These are phyloP conservation scores for Saxicola maurus DNA, from an alignment of 2,797 vertebrate species.

Conservation along the genomic window DNA sequence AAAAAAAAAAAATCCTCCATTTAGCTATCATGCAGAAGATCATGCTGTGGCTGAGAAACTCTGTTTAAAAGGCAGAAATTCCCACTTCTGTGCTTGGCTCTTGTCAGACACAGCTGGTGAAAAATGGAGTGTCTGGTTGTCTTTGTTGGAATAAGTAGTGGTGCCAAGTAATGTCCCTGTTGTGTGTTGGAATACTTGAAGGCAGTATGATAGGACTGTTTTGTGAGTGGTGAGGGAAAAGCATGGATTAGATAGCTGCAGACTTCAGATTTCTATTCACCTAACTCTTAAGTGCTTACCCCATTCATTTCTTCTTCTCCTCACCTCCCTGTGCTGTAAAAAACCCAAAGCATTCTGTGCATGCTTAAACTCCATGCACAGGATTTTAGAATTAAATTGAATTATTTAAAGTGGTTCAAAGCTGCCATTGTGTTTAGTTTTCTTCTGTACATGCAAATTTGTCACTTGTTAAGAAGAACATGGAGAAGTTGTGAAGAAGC, in stretches of 20 bases:
- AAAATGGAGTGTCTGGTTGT: not conserved
- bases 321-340: not conserved
- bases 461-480: not conserved
- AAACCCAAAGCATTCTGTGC: not conserved
- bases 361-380: not conserved
- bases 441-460: not conserved
- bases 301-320: not conserved
- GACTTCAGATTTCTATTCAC: not conserved
- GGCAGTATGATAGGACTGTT: not conserved
- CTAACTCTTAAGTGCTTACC: not conserved
- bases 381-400: not conserved
- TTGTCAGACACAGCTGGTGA: not conserved
- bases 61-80: not conserved
- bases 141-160: not conserved
- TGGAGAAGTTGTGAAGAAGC: not conserved
- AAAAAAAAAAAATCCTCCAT: not conserved
- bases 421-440: accelerated
- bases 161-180: not conserved
- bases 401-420: not conserved
- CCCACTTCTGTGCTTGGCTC: not conserved
- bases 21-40: not conserved
- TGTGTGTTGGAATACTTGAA: not conserved
- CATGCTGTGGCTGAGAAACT: not conserved
- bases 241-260: not conserved
- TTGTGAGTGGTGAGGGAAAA: not conserved